Conservation (phyloP, 2,888 invertebrate genomes). For the Ferrisia virgata region DNA sequence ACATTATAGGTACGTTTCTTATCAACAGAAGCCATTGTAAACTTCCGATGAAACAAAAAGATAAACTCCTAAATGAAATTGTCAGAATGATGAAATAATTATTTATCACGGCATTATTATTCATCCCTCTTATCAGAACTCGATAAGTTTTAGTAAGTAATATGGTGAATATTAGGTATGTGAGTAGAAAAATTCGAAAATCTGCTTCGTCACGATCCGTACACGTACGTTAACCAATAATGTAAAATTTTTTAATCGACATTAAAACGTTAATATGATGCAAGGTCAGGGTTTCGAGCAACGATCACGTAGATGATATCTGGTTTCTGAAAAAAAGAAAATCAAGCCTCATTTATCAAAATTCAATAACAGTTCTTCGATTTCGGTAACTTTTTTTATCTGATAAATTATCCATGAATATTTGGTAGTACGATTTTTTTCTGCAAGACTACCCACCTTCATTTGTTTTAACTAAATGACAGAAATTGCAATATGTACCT, state of each 20-base stretch:
- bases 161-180: too few species aligned
- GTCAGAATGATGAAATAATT: neutral
- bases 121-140: neutral
- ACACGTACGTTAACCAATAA: neutral
- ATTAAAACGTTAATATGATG: neutral
- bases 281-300: neutral
- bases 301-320: neutral
- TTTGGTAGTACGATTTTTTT: too few species aligned
- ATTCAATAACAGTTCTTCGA: neutral
- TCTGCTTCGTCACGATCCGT: neutral
- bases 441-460: too few species aligned
- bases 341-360: neutral
- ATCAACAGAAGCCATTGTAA: conserved; percentile 15
- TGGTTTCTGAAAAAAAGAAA: neutral
- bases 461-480: too few species aligned
- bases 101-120: conserved; percentile 14
- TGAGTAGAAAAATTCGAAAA: neutral
- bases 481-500: too few species aligned
- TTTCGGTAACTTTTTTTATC: neutral
- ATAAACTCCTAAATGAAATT: conserved; percentile 9
- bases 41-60: conserved; percentile 26
- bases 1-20: neutral
- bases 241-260: neutral
- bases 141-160: conserved; percentile 1
- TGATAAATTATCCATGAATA: too few species aligned